Evolutionary conservation across 2,888 invertebrate genomes (phyloP).

Genomic region (Hypercompe scribonia): DNA sequence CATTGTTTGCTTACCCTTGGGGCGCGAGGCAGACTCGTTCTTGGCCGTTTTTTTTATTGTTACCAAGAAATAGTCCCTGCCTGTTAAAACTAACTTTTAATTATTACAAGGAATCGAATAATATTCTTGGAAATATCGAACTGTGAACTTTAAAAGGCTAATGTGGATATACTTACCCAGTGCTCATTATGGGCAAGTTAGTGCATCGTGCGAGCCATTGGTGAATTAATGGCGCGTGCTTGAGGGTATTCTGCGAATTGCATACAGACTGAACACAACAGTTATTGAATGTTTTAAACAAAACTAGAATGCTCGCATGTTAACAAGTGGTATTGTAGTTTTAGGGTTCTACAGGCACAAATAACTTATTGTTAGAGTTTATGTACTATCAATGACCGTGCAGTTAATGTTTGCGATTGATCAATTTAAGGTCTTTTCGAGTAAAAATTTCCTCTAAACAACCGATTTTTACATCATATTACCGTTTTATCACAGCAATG

Average conservation of each 20-base stretch:
- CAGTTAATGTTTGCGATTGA: not conserved
- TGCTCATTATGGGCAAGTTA: slow-evolving; percentile 46
- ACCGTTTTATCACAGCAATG: not conserved
- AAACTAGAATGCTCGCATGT: slow-evolving; percentile 25
- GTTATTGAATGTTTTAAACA: slow-evolving; percentile 48
- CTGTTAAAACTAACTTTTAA: slow-evolving; percentile 58
- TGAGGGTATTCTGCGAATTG: slow-evolving; percentile 76
- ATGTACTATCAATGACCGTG: not conserved
- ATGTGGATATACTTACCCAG: slow-evolving; percentile 36
- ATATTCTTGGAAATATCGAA: slow-evolving; percentile 76
- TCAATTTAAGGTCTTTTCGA: not conserved
- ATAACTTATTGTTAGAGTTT: not conserved
- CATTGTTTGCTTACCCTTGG: not conserved
- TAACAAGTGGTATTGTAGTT: slow-evolving; percentile 7
- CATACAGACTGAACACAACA: slow-evolving; percentile 65
- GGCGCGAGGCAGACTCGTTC: not conserved
- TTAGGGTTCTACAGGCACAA: slow-evolving; percentile 10
- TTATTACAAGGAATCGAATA: slow-evolving; percentile 61
- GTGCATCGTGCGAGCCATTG: slow-evolving; percentile 34
- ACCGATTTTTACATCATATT: not conserved
- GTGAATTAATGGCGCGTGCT: slow-evolving; percentile 69
- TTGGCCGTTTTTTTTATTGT: slow-evolving; percentile 49
- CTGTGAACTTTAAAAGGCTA: slow-evolving; percentile 77
- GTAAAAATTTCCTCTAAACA: not conserved
- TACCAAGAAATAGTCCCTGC: slow-evolving; percentile 52